Base-by-base conservation (phyloP, 2,888 invertebrate genomes). In the Lasiommata megera region DNA sequence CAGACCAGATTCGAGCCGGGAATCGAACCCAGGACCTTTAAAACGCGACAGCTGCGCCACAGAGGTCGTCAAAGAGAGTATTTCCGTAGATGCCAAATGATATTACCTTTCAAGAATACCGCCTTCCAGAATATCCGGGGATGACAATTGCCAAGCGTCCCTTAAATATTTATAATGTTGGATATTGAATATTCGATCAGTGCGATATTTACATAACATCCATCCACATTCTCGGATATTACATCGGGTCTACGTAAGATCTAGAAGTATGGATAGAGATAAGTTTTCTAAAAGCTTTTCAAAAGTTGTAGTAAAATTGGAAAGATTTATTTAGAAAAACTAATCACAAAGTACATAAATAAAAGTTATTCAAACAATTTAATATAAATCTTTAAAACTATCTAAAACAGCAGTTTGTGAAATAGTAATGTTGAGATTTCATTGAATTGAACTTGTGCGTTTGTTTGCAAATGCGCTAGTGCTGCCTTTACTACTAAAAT, bases 131-230 rank as follows among this genome's bases (percentile, higher is more conserved):
- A 29, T 44, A 36, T 36, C 34, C 18, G 18, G 36, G 18, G 18
- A 37, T 37, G 48, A 48, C 48, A 48, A 48, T 12, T 48, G 36
- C 23, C 36, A 12, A 18, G 37, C 18, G 14, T 37, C 18, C 23
- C 14, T 8, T 48, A 31, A 46, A 46, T 31, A 37, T 48, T 37
- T 23, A 48, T 48, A 48, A 23, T 37, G 23, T 23, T 12, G 18
- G 12, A 48, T 48, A 37, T 36, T 48, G 34, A 48, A 48, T 48
- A 48, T 48, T 37, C 36, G 48, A 48, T 48, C 18, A 14, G 36
- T 37, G 11, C 23, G 9, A 1, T 23, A 48, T 48, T 48, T 37
- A 48, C 37, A 48, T 48, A 48, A 48, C 48, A 48, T 36, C n/a
- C 36, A 12, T 14, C 44, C 28, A 36, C 34, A 47, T 36, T 17